Conservation (phyloP, 2,888 invertebrate genomes). For the Cephalotes varians region DNA sequence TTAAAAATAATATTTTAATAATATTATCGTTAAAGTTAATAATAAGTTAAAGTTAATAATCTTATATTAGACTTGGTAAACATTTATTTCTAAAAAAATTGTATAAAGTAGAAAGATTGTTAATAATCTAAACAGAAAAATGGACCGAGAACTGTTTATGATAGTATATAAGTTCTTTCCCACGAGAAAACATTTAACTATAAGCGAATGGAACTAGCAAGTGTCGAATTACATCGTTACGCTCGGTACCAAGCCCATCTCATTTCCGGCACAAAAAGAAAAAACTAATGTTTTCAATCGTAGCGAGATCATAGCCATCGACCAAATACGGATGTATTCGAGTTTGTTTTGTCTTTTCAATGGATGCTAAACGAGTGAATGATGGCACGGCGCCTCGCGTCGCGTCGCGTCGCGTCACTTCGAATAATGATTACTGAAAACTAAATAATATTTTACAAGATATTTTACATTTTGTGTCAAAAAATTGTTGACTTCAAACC, state of each 20-base stretch:
- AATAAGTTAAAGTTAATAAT: no score
- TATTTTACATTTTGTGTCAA: no score
- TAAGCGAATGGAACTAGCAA: constrained; percentile 57
- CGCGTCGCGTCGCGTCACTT: no score
- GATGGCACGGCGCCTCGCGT: neutral
- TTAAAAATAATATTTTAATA: no score
- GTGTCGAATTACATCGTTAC: constrained; percentile 65
- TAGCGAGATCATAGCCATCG: constrained; percentile 55
- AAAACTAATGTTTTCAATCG: constrained; percentile 67
- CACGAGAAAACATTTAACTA: constrained; percentile 65
- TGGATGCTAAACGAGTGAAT: constrained; percentile 28
- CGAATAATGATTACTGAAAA: constrained; percentile 46
- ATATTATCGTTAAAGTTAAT: no score
- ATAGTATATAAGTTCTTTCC: constrained; percentile 55
- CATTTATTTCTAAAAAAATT: no score
- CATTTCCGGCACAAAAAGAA: constrained; percentile 77
- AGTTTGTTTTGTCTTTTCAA: constrained; percentile 52
- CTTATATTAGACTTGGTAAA: no score
- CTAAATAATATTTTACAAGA: no score
- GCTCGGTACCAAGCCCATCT: constrained; percentile 74
- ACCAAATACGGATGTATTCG: constrained; percentile 29
- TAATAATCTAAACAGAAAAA: neutral
- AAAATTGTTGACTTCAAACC: no score
- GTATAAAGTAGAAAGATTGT: neutral
- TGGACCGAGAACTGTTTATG: constrained; percentile 52